A percentile compares a stretch with the other conserved stretches of the same genome.
phyloP scores from a whole-genome alignment of 1,140 invertebrate species.

The Maniola jurtina region DNA sequence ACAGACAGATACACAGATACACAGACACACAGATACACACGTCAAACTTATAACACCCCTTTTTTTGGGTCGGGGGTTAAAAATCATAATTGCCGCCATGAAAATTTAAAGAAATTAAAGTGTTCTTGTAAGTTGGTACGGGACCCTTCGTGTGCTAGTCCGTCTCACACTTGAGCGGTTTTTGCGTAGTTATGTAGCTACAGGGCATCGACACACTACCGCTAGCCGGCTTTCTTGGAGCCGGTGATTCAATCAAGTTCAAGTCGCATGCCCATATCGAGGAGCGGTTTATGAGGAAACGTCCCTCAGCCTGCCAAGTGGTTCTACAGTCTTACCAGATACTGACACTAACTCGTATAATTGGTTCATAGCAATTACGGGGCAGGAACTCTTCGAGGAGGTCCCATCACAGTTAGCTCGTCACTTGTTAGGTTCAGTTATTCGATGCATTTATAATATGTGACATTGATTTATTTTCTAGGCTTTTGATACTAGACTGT shows the following conservation, averaged over 20 bases:
- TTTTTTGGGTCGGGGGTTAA: too few species aligned
- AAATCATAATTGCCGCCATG: too few species aligned
- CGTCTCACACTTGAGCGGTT: too few species aligned
- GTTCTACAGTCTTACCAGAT: background rate
- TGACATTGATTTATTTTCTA: background rate
- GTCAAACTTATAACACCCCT: too few species aligned
- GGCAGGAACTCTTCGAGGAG: background rate
- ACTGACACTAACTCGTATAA: background rate
- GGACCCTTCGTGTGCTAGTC: too few species aligned
- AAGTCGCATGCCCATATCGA: background rate
- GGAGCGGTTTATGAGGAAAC: background rate
- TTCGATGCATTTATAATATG: conserved; percentile 3
- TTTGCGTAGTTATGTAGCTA: background rate
- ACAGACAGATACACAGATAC: too few species aligned
- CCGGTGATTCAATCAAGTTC: background rate
- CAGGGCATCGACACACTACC: background rate
- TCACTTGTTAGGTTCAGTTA: background rate
- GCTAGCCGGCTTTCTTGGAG: background rate
- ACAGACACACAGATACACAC: too few species aligned
- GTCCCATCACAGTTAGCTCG: background rate
- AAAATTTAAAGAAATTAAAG: too few species aligned
- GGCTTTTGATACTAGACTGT: too few species aligned
- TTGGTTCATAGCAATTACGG: background rate
- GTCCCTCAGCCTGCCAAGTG: background rate
- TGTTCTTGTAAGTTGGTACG: too few species aligned